These are phyloP conservation scores for Aphis craccivora DNA, from an alignment of 1,140 invertebrate species.

Conservation along the genomic window DNA sequence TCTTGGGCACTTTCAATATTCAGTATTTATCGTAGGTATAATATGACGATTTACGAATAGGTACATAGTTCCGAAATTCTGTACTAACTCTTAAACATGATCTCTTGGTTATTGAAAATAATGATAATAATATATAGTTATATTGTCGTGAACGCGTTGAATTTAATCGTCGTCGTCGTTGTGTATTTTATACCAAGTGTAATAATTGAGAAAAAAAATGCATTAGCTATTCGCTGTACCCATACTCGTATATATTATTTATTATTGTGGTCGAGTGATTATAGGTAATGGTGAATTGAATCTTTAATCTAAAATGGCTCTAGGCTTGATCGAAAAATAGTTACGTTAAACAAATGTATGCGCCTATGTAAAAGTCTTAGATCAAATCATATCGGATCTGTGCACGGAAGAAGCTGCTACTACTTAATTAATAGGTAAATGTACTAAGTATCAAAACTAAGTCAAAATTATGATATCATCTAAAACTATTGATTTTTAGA, in stretches of 20 bases:
- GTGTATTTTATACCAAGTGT: background rate
- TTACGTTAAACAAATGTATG: background rate
- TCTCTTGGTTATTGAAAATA: background rate
- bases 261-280: background rate
- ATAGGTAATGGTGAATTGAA: background rate
- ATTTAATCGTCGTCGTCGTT: background rate
- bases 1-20: background rate
- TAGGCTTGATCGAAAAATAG: background rate
- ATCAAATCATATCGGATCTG: background rate
- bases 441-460: background rate
- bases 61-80: background rate
- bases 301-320: background rate
- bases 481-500: background rate
- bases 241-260: background rate
- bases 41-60: background rate
- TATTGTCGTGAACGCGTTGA: background rate
- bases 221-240: background rate
- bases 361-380: background rate
- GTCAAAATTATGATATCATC: background rate
- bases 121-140: background rate
- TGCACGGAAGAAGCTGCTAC: background rate
- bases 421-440: background rate
- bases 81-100: background rate
- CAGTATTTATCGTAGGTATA: background rate
- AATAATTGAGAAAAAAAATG: background rate